A percentile compares a stretch with the other conserved stretches of the same genome.
Evolutionary conservation across 2,797 vertebrate genomes (phyloP).

Genomic region (Chaetodon trifasciatus): DNA sequence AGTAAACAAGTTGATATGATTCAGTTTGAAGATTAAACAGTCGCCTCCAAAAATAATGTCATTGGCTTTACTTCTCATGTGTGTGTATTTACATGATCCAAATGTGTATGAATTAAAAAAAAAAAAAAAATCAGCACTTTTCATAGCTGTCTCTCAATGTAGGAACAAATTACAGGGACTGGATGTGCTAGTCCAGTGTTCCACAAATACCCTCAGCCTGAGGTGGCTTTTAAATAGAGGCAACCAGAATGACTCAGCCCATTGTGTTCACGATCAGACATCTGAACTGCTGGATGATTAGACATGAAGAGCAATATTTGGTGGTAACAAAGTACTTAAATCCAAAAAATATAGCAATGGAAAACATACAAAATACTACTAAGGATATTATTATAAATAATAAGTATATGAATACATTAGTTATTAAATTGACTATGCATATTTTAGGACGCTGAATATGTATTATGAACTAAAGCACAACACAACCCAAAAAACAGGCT

Average conservation of each 20-base stretch:
- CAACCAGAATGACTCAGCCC: not conserved
- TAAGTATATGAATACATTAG: not conserved
- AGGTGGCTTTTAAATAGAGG: not conserved
- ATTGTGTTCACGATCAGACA: not conserved
- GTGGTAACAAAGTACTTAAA: not conserved
- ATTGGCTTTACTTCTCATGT: not conserved
- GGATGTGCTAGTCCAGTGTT: not conserved
- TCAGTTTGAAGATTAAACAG: not conserved
- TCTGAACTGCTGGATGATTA: not conserved
- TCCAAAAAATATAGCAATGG: not conserved
- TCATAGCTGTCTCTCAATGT: not conserved
- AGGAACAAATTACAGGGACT: not conserved
- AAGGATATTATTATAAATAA: not conserved
- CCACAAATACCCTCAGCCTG: not conserved
- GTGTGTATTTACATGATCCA: not conserved
- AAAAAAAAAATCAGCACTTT: not conserved
- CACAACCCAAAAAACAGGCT: not conserved
- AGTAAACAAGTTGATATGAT: not conserved
- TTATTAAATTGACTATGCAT: not conserved
- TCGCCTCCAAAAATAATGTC: no score
- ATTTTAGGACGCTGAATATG: not conserved
- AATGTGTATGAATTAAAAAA: not conserved
- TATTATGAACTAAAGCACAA: not conserved
- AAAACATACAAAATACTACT: not conserved
- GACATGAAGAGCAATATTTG: not conserved